phyloP scores from a whole-genome alignment of 2,797 vertebrate species.

The Lacerta viridis region DNA sequence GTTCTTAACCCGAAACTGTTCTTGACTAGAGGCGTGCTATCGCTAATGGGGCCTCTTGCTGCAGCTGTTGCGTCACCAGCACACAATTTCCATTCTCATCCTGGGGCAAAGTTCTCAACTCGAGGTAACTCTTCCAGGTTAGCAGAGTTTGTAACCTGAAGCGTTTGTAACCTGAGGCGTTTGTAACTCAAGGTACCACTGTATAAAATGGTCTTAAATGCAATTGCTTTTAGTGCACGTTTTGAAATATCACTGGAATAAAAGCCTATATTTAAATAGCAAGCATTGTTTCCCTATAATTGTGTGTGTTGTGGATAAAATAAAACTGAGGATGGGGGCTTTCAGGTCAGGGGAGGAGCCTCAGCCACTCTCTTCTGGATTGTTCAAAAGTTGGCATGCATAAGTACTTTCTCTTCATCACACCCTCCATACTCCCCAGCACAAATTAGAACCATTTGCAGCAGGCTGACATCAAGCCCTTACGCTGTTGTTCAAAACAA shows the following conservation, averaged over 20 bases:
- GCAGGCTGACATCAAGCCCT: conserved; percentile 7
- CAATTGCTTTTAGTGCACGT: background rate
- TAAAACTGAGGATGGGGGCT: background rate
- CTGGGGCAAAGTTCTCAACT: too few relatives aligned
- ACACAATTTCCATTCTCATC: too few relatives aligned
- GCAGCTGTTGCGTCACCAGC: too few relatives aligned
- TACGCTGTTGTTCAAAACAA: conserved; percentile 29
- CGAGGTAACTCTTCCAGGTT: too few relatives aligned
- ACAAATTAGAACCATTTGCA: conserved; percentile 28
- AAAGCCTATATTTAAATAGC: background rate
- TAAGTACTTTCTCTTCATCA: background rate
- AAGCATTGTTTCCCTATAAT: background rate
- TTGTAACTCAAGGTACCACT: too few relatives aligned
- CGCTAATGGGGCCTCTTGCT: too few relatives aligned
- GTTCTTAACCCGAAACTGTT: too few relatives aligned
- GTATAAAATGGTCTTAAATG: too few relatives aligned
- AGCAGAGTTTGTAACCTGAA: too few relatives aligned
- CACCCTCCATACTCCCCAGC: background rate
- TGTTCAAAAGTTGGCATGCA: conserved; percentile 4
- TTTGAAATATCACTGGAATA: background rate
- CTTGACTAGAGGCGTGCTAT: too few relatives aligned
- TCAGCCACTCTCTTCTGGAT: background rate
- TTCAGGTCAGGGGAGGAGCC: background rate
- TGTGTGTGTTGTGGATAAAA: background rate
- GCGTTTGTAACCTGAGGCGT: too few relatives aligned